Evolutionary conservation across 1,140 invertebrate genomes (phyloP).

Genomic region (Euschistus heros): DNA sequence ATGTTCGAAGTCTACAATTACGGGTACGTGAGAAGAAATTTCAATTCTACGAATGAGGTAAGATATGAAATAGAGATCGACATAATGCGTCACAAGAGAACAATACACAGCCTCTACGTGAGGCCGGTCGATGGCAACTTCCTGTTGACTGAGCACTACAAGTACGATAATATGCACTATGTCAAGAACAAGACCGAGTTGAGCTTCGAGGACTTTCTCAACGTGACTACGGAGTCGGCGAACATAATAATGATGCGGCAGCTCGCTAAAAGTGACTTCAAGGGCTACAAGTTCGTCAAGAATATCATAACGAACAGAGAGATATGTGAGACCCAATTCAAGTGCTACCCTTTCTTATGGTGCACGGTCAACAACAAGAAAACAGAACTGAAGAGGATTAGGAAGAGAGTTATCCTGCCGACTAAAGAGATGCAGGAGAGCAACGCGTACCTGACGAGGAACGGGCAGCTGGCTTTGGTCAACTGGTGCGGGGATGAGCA

Average conservation of each 20-base stretch:
- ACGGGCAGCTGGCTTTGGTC: background rate
- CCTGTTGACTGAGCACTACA: no score
- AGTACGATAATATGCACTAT: no score
- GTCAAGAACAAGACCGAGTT: no score
- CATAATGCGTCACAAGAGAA: no score
- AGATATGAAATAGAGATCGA: no score
- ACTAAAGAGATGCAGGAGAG: background rate
- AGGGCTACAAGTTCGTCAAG: background rate
- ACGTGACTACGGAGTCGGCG: background rate
- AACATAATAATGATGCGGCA: background rate
- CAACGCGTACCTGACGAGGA: background rate
- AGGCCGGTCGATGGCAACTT: no score
- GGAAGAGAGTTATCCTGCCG: background rate
- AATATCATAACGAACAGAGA: background rate
- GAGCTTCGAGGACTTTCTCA: background rate
- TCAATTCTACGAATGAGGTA: no score
- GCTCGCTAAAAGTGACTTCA: background rate
- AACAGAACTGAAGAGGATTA: background rate
- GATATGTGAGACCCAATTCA: background rate
- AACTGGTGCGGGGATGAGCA: background rate
- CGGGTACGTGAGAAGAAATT: no score
- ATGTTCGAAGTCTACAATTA: no score
- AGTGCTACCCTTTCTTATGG: background rate
- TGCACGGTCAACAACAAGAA: background rate
- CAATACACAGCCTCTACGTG: no score